Evolutionary conservation across 2,113 vertebrate genomes (phyloP).

Genomic region (Ginglymostoma cirratum): DNA sequence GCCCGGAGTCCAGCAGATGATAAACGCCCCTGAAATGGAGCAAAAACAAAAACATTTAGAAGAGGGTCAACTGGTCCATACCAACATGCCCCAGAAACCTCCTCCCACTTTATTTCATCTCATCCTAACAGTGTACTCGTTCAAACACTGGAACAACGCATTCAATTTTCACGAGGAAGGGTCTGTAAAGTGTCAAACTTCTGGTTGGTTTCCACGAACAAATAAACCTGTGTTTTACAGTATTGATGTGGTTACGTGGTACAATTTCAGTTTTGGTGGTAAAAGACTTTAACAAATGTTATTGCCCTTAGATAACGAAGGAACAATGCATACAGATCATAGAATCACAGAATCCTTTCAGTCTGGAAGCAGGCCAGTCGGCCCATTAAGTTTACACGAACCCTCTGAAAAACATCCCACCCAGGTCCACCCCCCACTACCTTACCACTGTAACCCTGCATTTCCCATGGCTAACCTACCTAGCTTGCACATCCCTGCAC

Average conservation of each 20-base stretch:
- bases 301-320: neutral
- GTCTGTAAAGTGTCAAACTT: neutral
- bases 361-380: no score
- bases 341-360: no score
- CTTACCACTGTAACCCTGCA: no score
- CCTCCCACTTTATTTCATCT: neutral
- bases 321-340: neutral
- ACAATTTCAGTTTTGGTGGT: neutral
- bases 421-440: no score
- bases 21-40: conserved; percentile 72
- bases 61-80: neutral
- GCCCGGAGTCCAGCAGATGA: conserved; percentile 95
- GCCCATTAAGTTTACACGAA: no score
- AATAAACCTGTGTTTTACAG: no score
- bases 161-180: no score
- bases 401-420: no score
- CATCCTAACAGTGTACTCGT: neutral
- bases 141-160: neutral
- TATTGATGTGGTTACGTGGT: no score
- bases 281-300: no score
- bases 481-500: no score
- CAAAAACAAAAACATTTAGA: conserved; percentile 44
- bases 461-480: no score
- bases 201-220: neutral
- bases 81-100: neutral